Conservation (phyloP, 2,888 invertebrate species). For the Mycalesis mineus region DNA sequence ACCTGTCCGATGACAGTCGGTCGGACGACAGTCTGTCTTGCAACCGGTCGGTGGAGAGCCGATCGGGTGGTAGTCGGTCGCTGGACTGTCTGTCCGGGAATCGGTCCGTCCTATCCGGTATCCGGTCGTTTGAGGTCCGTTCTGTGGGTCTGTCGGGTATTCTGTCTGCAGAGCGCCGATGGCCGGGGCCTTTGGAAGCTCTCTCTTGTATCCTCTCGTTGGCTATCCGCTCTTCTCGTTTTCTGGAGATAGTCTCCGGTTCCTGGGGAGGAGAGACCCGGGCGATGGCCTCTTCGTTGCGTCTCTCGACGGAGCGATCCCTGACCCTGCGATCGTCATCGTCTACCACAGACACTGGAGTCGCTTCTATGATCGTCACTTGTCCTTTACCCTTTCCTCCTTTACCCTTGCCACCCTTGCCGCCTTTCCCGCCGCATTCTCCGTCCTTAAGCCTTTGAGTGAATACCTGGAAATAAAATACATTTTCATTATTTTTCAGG, state of each 20-base stretch:
- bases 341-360: slow-evolving; percentile 58
- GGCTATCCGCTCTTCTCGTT: slow-evolving; percentile 40
- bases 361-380: slow-evolving; percentile 83
- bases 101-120: slow-evolving; percentile 30
- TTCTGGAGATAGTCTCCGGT: slow-evolving; percentile 42
- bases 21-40: slow-evolving; percentile 28
- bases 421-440: slow-evolving; percentile 79
- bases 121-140: slow-evolving; percentile 27
- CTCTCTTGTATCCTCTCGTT: slow-evolving; percentile 46
- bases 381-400: slow-evolving; percentile 85
- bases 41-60: slow-evolving; percentile 33
- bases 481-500: too few relatives aligned
- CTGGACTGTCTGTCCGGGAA: slow-evolving; percentile 31
- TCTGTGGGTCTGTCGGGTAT: slow-evolving; percentile 44
- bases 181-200: slow-evolving; percentile 41
- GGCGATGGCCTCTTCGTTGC: slow-evolving; percentile 60
- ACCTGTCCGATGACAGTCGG: slow-evolving; percentile 34
- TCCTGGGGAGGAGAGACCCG: slow-evolving; percentile 57
- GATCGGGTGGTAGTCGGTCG: slow-evolving; percentile 33
- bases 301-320: slow-evolving; percentile 50
- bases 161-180: slow-evolving; percentile 44
- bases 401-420: slow-evolving; percentile 84
- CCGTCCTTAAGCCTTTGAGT: slow-evolving; percentile 81
- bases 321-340: slow-evolving; percentile 66
- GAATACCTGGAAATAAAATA: slow-evolving; percentile 54